These are phyloP conservation scores for Amazona vittata DNA, from an alignment of 2,113 vertebrate species.

Conservation along the genomic window DNA sequence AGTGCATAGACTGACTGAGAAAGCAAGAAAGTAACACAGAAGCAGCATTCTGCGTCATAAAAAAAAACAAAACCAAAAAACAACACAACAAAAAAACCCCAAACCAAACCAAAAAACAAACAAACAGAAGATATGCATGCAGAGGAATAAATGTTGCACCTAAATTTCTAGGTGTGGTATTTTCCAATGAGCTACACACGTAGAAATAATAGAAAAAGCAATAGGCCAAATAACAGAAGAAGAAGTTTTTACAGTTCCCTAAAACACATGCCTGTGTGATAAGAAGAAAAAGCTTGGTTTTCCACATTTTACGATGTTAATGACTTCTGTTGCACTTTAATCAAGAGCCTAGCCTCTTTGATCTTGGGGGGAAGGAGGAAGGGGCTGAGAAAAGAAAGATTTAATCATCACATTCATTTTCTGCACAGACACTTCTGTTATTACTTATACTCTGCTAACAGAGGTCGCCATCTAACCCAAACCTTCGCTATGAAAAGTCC, in stretches of 20 bases:
- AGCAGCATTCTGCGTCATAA: background rate
- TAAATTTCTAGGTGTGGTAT: background rate
- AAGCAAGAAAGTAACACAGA: background rate
- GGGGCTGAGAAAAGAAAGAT: background rate
- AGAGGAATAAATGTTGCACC: background rate
- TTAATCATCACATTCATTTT: background rate
- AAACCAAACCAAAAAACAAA: background rate
- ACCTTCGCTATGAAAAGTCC: background rate
- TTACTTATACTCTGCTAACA: background rate
- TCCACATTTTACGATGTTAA: background rate
- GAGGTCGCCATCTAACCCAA: background rate
- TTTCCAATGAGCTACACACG: background rate
- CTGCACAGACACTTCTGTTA: background rate
- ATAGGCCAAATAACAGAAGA: background rate
- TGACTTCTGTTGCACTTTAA: slow-evolving; percentile 3
- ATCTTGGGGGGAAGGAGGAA: background rate
- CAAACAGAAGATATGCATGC: fast-evolving
- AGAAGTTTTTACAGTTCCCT: background rate
- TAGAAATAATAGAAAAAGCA: background rate
- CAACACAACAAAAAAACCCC: too few relatives aligned
- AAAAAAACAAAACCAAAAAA: background rate
- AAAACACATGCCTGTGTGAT: background rate
- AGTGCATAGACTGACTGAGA: background rate
- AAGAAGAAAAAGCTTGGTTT: background rate
- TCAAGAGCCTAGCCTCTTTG: background rate